phyloP scores from a whole-genome alignment of 2,888 invertebrate genomes.

The Crocallis elinguaria region DNA sequence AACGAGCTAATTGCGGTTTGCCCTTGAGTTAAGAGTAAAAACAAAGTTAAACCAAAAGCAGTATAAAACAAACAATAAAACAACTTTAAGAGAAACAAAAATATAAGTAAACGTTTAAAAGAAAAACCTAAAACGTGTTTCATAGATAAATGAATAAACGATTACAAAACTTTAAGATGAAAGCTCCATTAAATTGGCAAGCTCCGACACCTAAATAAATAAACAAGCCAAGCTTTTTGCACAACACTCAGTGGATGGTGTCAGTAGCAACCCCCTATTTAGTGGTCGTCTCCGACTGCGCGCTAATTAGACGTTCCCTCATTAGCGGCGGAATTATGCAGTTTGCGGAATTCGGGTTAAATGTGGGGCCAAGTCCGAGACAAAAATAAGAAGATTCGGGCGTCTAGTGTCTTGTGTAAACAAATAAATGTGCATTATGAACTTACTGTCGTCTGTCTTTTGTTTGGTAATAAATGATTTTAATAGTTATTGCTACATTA shows the following conservation, averaged over 20 bases:
- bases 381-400: constrained; percentile 28
- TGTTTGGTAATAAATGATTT: too few species aligned
- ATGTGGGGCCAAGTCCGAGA: constrained; percentile 70
- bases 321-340: constrained; percentile 83
- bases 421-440: too few species aligned
- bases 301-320: constrained; percentile 83
- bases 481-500: too few species aligned
- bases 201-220: neutral
- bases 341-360: constrained; percentile 81
- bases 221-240: constrained; percentile 11
- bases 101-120: too few species aligned
- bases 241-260: constrained; percentile 34
- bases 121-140: too few species aligned
- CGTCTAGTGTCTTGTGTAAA: constrained; percentile 8
- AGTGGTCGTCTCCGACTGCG: constrained; percentile 72
- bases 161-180: neutral
- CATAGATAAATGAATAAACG: too few species aligned
- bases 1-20: too few species aligned
- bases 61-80: too few species aligned
- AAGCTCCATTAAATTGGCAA: neutral
- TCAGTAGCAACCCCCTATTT: constrained; percentile 57
- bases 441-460: too few species aligned
- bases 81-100: too few species aligned
- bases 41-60: too few species aligned
- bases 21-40: too few species aligned